Evolutionary conservation across 1,140 invertebrate species (phyloP).

Genomic region (Eriosoma lanigerum): DNA sequence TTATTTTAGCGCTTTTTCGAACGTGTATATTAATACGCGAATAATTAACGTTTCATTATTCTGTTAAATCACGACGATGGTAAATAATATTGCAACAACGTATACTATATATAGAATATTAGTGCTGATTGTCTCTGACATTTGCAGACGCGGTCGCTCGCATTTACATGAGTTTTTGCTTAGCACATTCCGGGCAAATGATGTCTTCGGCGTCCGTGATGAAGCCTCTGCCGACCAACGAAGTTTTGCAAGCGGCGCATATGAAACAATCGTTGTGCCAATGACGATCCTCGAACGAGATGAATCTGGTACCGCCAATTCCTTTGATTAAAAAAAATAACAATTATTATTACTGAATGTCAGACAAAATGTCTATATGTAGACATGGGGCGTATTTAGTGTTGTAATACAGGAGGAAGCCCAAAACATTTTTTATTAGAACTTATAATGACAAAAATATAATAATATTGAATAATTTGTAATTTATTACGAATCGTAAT

Average conservation of each 20-base stretch:
- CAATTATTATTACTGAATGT: no score
- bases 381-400: no score
- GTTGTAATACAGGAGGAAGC: no score
- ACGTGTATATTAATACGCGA: no score
- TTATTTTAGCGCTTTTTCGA: no score
- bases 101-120: background rate
- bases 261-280: conserved; percentile 99
- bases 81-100: background rate
- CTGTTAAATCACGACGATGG: background rate
- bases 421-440: no score
- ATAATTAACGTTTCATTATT: background rate
- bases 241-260: conserved; percentile 92
- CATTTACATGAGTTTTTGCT: conserved; percentile 81
- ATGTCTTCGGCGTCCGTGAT: conserved; percentile 97
- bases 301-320: conserved; percentile 97
- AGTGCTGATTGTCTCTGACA: background rate
- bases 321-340: no score
- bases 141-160: background rate
- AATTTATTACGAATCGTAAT: no score
- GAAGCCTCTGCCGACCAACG: conserved; percentile 96
- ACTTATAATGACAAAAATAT: no score
- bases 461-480: no score
- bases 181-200: conserved; percentile 98
- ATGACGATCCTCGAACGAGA: conserved; percentile 98
- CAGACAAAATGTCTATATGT: background rate